Evolutionary conservation across 2,797 vertebrate genomes (phyloP).

Genomic region (Numenius phaeopus): DNA sequence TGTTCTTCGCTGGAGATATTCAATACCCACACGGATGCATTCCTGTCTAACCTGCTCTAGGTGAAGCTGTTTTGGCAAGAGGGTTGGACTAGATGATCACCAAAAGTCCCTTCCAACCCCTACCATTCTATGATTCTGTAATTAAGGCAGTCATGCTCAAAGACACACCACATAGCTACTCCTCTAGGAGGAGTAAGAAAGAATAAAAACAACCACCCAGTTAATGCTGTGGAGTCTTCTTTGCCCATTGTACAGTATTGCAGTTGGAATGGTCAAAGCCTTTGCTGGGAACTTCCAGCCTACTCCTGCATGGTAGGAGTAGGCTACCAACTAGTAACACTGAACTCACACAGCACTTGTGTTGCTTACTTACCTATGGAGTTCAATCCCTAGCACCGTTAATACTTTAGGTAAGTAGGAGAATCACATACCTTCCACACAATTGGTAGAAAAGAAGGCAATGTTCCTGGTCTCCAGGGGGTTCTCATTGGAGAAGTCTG

Average conservation of each 20-base stretch:
- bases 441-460: slow-evolving; percentile 98
- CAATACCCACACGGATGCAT: not conserved
- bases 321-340: not conserved
- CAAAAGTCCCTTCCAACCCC: not conserved
- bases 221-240: not conserved
- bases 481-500: slow-evolving; percentile 96
- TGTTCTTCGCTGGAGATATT: not conserved
- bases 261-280: not conserved
- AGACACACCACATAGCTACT: not conserved
- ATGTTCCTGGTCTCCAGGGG: slow-evolving; percentile 96
- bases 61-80: not conserved
- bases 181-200: not conserved
- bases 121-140: not conserved
- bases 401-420: not conserved
- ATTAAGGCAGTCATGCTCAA: not conserved
- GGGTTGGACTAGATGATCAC: not conserved
- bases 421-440: slow-evolving; percentile 89
- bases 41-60: not conserved
- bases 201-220: not conserved
- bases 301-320: not conserved
- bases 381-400: not conserved
- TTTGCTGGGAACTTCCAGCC: not conserved
- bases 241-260: not conserved
- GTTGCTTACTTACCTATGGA: not conserved
- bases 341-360: not conserved